A percentile compares a stretch with the other conserved stretches of the same genome.
phyloP scores from a whole-genome alignment of 92 coral and sea anemone species.

The Pocillopora meandrina region DNA sequence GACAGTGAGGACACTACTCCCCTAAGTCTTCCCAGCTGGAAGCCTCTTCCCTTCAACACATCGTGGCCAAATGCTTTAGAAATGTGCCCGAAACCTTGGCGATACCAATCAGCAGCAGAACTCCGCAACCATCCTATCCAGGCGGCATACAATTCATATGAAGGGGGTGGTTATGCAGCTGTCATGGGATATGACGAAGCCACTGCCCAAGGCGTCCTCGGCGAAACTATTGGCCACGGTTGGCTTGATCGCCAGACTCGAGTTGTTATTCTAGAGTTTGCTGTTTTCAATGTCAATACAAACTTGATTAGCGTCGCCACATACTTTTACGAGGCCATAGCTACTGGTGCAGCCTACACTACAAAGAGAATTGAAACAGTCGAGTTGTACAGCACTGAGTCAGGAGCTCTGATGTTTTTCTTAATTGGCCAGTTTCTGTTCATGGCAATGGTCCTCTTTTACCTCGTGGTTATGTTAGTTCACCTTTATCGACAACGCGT shows the following conservation, averaged over 20 bases:
- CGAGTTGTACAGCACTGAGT: slow-evolving; percentile 42
- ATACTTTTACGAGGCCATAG: slow-evolving; percentile 49
- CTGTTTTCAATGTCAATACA: slow-evolving; percentile 54
- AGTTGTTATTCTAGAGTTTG: slow-evolving; percentile 53
- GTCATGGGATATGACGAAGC: slow-evolving; percentile 49
- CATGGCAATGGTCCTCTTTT: slow-evolving; percentile 41
- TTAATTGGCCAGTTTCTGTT: slow-evolving; percentile 52
- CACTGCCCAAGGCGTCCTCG: slow-evolving; percentile 42
- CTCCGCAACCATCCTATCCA: slow-evolving; percentile 20
- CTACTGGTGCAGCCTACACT: slow-evolving; percentile 48
- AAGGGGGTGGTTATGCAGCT: slow-evolving; percentile 57
- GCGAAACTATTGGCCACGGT: slow-evolving; percentile 30
- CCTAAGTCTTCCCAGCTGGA: slow-evolving; percentile 53
- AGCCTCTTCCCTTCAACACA: slow-evolving; percentile 23
- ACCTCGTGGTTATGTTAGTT: slow-evolving; percentile 25
- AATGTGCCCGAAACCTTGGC: slow-evolving; percentile 58
- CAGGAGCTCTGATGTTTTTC: slow-evolving; percentile 39
- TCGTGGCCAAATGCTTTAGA: slow-evolving; percentile 46
- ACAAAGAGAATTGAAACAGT: slow-evolving; percentile 38
- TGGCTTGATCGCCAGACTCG: slow-evolving; percentile 64
- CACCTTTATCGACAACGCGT: slow-evolving; percentile 37
- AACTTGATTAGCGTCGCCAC: slow-evolving; percentile 41
- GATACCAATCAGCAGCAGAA: slow-evolving; percentile 24
- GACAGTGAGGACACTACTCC: slow-evolving; percentile 22
- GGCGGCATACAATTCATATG: slow-evolving; percentile 27